Evolutionary conservation across 2,888 invertebrate species (phyloP).

Genomic region (Strigamia transsilvanica): DNA sequence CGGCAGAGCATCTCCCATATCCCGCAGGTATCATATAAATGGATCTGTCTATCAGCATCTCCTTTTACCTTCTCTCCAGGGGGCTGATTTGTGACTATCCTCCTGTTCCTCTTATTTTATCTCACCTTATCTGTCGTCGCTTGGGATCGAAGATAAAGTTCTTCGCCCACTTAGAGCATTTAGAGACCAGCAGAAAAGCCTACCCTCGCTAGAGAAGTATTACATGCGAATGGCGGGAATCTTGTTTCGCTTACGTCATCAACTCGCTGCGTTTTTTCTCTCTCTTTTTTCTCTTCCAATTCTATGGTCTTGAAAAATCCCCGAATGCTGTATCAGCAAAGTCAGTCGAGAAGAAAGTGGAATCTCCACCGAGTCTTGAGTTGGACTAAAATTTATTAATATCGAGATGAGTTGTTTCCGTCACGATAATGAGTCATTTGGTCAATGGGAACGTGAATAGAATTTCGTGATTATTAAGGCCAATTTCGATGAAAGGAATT

Average conservation of each 20-base stretch:
- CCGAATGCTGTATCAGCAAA: slow-evolving; percentile 27
- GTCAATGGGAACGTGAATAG: background rate
- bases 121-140: slow-evolving; percentile 35
- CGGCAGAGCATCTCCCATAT: slow-evolving; percentile 4
- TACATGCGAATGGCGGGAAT: slow-evolving; percentile 32
- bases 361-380: background rate
- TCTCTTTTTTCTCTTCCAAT: background rate
- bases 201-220: background rate
- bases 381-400: slow-evolving; percentile 6
- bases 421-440: background rate
- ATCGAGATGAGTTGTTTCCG: background rate
- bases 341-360: background rate
- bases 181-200: slow-evolving; percentile 3
- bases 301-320: background rate
- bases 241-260: slow-evolving; percentile 25
- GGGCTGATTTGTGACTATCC: slow-evolving; percentile 38
- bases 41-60: slow-evolving; percentile 25
- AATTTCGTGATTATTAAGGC: background rate
- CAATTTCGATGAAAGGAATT: background rate
- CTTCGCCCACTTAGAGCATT: slow-evolving; percentile 15
- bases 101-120: slow-evolving; percentile 38
- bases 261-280: background rate
- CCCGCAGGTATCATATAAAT: slow-evolving; percentile 26
- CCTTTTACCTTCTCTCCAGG: slow-evolving; percentile 14
- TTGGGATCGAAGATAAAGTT: slow-evolving; percentile 32